Percentiles rank a stretch among this genome's conserved stretches.
phyloP scores from a whole-genome alignment of 2,797 vertebrate genomes.

The Coilia nasus region DNA sequence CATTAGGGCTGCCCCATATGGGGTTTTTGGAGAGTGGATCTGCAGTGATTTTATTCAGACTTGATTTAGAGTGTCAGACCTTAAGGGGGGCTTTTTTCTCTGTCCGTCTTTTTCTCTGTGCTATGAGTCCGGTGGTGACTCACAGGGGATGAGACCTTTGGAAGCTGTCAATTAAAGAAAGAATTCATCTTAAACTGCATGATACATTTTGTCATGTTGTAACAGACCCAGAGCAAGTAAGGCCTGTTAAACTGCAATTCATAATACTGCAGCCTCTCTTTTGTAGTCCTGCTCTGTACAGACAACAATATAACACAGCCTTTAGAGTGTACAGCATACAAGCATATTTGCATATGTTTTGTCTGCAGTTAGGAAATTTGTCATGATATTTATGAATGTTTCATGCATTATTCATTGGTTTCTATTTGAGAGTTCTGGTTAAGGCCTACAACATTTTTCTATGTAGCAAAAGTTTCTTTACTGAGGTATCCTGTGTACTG shows the following conservation, averaged over 20 bases:
- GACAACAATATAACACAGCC: neutral
- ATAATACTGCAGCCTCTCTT: too few relatives aligned
- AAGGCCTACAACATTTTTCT: neutral
- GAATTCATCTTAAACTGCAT: constrained; percentile 1
- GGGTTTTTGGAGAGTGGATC: neutral
- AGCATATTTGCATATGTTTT: neutral
- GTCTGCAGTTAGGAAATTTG: neutral
- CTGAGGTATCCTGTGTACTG: neutral
- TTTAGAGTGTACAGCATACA: neutral
- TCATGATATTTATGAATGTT: neutral
- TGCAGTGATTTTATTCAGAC: neutral
- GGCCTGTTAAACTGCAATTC: neutral
- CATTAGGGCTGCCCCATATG: neutral
- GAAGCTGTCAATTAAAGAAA: neutral
- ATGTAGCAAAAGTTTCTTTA: neutral
- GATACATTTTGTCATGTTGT: neutral
- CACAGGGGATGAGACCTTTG: neutral
- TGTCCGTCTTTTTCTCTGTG: neutral
- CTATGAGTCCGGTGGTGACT: neutral
- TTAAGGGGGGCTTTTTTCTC: neutral
- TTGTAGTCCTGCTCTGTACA: too few relatives aligned
- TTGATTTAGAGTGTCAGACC: neutral
- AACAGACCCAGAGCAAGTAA: neutral
- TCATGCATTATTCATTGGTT: neutral
- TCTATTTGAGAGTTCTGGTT: neutral